These are phyloP conservation scores for Pleuronectes platessa DNA, from an alignment of 2,113 vertebrate species.

Conservation along the genomic window DNA sequence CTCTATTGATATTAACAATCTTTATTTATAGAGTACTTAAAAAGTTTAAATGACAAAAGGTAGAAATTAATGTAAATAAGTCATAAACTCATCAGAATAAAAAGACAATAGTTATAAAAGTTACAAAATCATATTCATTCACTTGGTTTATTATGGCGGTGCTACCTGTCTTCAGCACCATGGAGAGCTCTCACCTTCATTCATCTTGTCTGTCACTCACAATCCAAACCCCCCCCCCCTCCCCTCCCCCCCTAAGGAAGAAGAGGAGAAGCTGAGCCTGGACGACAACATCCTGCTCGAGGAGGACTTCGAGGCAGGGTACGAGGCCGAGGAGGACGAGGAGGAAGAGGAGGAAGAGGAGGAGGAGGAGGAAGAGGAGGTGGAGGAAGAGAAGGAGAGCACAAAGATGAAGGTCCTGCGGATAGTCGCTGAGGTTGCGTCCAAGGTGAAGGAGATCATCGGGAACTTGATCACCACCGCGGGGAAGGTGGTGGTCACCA, in stretches of 20 bases:
- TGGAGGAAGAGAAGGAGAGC: slow-evolving; percentile 89
- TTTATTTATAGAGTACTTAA: background rate
- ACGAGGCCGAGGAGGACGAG: slow-evolving; percentile 83
- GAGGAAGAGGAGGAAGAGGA: slow-evolving; percentile 79
- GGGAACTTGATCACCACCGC: slow-evolving; percentile 97
- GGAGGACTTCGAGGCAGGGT: slow-evolving; percentile 88
- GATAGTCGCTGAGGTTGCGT: slow-evolving; percentile 87
- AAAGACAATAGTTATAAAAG: background rate
- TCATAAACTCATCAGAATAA: no score
- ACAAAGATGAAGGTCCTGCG: slow-evolving; percentile 90
- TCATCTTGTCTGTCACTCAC: slow-evolving; percentile 1
- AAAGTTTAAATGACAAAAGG: background rate
- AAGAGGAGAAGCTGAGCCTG: slow-evolving; percentile 88
- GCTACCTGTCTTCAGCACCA: slow-evolving; percentile 72
- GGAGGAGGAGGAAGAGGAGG: slow-evolving; percentile 81
- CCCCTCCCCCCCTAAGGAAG: slow-evolving; percentile 67
- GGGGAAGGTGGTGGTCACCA: slow-evolving; percentile 95
- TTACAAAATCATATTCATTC: background rate
- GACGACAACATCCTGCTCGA: slow-evolving; percentile 91
- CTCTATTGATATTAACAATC: background rate
- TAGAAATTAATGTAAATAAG: background rate
- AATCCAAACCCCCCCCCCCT: slow-evolving; percentile 16
- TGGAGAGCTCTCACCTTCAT: slow-evolving; percentile 59
- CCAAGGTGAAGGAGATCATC: slow-evolving; percentile 92
- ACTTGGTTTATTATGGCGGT: background rate